phyloP scores from a whole-genome alignment of 2,888 invertebrate species.

The Hyppa rectilinea region DNA sequence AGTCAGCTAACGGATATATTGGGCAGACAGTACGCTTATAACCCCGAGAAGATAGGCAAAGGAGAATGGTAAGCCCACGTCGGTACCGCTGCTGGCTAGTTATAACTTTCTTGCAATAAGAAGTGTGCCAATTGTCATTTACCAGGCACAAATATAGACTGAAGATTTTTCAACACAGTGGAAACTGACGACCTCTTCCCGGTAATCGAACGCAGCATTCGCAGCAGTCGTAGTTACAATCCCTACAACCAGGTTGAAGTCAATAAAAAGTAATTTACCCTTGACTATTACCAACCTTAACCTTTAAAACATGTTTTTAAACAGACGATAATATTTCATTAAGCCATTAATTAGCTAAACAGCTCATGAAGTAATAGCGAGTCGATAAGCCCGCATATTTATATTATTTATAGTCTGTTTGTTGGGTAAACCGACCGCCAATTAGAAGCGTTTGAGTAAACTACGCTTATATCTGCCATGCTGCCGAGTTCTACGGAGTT shows the following conservation, averaged over 20 bases:
- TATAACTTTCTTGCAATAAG: background rate
- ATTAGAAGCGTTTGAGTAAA: slow-evolving; percentile 48
- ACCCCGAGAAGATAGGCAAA: too few species aligned
- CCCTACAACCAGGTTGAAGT: background rate
- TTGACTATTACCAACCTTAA: background rate
- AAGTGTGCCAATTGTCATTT: background rate
- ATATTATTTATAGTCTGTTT: slow-evolving; percentile 25
- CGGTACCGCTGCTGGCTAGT: background rate
- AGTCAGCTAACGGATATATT: too few species aligned
- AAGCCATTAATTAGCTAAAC: slow-evolving; percentile 24
- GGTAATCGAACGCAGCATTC: background rate
- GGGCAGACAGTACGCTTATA: too few species aligned
- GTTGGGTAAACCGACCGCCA: slow-evolving; percentile 26
- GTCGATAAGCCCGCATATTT: slow-evolving; percentile 41
- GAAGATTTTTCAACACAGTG: background rate
- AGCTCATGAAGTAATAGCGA: slow-evolving; percentile 23
- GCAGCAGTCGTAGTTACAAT: background rate
- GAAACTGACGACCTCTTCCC: background rate
- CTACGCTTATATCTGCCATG: slow-evolving; percentile 26
- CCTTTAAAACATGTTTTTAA: background rate
- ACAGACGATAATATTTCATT: background rate
- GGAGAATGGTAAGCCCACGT: background rate
- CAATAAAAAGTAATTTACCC: background rate
- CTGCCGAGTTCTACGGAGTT: slow-evolving; percentile 5
- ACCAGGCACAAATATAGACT: background rate